Percentiles rank a stretch among this genome's conserved stretches.
phyloP scores from a whole-genome alignment of 2,888 invertebrate genomes.

The Anorthoa munda region DNA sequence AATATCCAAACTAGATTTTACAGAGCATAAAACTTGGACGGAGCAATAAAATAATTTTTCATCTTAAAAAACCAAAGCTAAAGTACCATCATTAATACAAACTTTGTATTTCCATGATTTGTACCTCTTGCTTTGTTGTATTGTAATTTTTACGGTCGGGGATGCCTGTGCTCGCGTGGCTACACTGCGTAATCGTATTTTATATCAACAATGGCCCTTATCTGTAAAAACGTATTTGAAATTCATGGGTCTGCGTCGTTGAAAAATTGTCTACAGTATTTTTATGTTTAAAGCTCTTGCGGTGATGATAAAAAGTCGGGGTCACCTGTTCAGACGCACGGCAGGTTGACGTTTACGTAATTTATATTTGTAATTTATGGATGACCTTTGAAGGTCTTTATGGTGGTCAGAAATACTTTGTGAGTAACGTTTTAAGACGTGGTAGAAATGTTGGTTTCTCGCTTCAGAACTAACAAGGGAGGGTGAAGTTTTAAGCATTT shows the following conservation, averaged over 20 bases:
- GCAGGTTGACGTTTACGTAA: slow-evolving; percentile 73
- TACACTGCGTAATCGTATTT: slow-evolving; percentile 88
- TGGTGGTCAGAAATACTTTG: slow-evolving; percentile 51
- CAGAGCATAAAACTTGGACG: slow-evolving; percentile 73
- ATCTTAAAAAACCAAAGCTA: slow-evolving; percentile 81
- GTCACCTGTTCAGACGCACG: slow-evolving; percentile 74
- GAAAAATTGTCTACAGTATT: slow-evolving; percentile 86
- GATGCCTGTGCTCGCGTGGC: slow-evolving; percentile 85
- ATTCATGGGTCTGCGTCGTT: slow-evolving; percentile 86
- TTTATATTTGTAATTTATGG: slow-evolving; percentile 73
- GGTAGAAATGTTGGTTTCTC: slow-evolving; percentile 54
- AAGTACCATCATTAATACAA: slow-evolving; percentile 84
- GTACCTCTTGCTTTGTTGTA: slow-evolving; percentile 85
- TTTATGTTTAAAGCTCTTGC: slow-evolving; percentile 83
- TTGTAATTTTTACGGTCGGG: slow-evolving; percentile 87
- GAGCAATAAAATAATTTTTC: slow-evolving; percentile 78
- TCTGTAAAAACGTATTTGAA: slow-evolving; percentile 88
- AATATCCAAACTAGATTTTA: slow-evolving; percentile 73
- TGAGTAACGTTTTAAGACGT: slow-evolving; percentile 34
- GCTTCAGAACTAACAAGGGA: slow-evolving; percentile 55
- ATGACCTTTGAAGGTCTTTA: slow-evolving; percentile 68
- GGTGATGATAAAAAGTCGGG: slow-evolving; percentile 80
- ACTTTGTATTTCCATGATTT: slow-evolving; percentile 87
- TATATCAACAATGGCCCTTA: slow-evolving; percentile 88
- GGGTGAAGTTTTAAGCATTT: slow-evolving; percentile 74